phyloP scores from a whole-genome alignment of 2,113 vertebrate genomes.

The Melanerpes aurifrons region DNA sequence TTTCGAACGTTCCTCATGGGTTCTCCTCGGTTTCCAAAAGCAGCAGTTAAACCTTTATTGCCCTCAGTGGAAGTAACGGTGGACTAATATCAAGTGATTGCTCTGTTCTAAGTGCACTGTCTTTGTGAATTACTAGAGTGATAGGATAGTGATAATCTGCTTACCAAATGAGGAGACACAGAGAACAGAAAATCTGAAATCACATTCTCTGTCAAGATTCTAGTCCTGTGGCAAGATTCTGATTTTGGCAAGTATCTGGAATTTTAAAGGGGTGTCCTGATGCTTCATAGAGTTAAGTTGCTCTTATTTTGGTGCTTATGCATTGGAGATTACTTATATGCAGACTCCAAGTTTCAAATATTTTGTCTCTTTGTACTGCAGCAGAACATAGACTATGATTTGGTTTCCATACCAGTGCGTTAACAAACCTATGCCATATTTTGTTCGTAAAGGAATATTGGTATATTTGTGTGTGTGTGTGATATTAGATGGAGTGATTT shows the following conservation, averaged over 20 bases:
- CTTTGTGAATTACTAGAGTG: neutral
- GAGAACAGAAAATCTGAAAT: neutral
- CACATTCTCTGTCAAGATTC: neutral
- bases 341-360: neutral
- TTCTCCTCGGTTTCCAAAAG: neutral
- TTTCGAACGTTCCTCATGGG: neutral
- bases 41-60: neutral
- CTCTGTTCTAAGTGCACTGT: neutral
- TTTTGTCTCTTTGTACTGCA: neutral
- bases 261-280: neutral
- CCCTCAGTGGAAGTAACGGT: neutral
- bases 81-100: neutral
- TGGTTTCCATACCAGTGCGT: neutral
- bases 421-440: neutral
- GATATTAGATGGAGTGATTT: neutral
- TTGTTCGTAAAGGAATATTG: slow-evolving; percentile 11
- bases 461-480: neutral
- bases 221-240: neutral
- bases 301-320: neutral
- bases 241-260: neutral
- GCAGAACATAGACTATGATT: neutral
- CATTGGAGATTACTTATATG: neutral
- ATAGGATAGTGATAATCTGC: neutral
- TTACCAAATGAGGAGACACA: neutral
- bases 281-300: neutral